Percentiles rank a stretch among this genome's conserved stretches.
Conservation (phyloP, 2,888 invertebrate genomes). For the Lithophane semibrunnea region DNA sequence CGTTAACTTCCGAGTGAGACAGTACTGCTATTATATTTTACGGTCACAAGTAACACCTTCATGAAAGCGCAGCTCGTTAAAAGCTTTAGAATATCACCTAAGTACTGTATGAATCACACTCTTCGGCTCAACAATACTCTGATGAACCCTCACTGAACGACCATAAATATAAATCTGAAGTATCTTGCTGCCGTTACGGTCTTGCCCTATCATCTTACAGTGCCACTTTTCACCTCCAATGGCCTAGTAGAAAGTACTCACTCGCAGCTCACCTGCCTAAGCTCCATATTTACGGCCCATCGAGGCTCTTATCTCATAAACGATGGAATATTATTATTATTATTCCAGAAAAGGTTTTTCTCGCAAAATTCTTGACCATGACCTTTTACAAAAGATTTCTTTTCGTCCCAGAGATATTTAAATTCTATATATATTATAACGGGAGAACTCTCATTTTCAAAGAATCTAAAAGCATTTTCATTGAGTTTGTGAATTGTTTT, state of each 20-base stretch:
- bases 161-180: constrained; percentile 69
- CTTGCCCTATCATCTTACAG: constrained; percentile 53
- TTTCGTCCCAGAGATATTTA: constrained; percentile 19
- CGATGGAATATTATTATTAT: constrained; percentile 56
- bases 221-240: constrained; percentile 56
- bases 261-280: constrained; percentile 66
- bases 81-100: constrained; percentile 30
- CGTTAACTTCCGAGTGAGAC: background rate
- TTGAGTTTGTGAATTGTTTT: constrained; percentile 50
- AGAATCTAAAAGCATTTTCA: constrained; percentile 51
- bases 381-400: constrained; percentile 20
- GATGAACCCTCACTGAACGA: constrained; percentile 59
- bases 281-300: constrained; percentile 65
- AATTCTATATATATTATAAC: constrained; percentile 25
- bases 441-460: constrained; percentile 26
- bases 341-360: constrained; percentile 34
- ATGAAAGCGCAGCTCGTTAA: constrained; percentile 23
- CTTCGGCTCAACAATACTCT: constrained; percentile 41
- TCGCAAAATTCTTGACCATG: constrained; percentile 48
- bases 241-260: constrained; percentile 59
- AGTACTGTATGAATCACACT: constrained; percentile 40
- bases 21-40: constrained; percentile 33
- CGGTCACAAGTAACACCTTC: constrained; percentile 6
- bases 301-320: constrained; percentile 52
- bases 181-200: constrained; percentile 53